Base-by-base conservation (phyloP, 92 coral and sea anemone species). In the Scolanthus callimorphus region DNA sequence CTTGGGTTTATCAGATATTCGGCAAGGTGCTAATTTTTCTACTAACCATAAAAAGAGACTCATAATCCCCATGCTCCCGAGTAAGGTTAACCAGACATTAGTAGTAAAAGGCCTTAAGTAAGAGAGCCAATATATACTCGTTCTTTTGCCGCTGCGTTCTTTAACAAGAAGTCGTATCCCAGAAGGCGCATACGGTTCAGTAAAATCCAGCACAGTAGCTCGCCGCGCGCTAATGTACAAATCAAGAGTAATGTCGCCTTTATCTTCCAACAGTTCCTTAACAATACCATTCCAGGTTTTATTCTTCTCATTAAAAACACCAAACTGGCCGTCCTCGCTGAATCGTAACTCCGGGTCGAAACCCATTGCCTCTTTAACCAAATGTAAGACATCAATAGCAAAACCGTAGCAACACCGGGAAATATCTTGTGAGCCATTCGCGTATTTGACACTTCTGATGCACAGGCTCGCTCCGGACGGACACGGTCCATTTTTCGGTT, bases 261-360 rank as follows among this genome's bases (percentile, higher is more conserved):
- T 63, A 29, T 73, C 67, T 3, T 30, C 41, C 4, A 88, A 58
- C 20, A 88, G 74, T 23, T 88, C 96, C 15, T 63, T 34, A 8
- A 88, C 86, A 3, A 88, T 80, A 2, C 96, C 96, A 70, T 88
- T 65, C 96, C 96, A 88, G 3, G 86, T 62, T 31, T 79, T 54
- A 51, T 88, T 88, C 38, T 9, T 20, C 3, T 73, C 73, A 29
- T 86, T 60, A 50, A 60, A 86, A 0, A 88, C 77, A 9, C 96
- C 96, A 50, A 64, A 88, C 29, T 64, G 81, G 3, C 90, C 96
- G 38, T 88, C 96, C 29, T 73, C 73, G 48, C 70, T 78, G 20
- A 88, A 70, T 4, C 69, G 69, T 12, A 88, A 46, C 24, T 73
- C 76, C 1, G 81, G 48, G 15, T 49, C 75, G 38, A 80, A 73